Evolutionary conservation across 2,888 invertebrate species (phyloP).

Genomic region (Drosophila subquinaria): DNA sequence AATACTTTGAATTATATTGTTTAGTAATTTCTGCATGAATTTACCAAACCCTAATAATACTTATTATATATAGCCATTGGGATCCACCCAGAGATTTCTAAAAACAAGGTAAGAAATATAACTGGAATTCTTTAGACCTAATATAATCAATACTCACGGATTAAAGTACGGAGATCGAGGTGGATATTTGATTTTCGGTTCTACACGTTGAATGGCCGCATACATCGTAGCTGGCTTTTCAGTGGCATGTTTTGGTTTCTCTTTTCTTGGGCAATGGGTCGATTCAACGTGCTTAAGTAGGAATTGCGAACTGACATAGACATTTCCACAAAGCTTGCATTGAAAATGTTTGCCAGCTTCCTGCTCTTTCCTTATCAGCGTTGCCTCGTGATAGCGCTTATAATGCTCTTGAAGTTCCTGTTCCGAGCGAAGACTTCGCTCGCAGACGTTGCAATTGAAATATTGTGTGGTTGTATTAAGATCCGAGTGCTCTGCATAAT

Average conservation of each 20-base stretch:
- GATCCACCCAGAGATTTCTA: slow-evolving; percentile 44
- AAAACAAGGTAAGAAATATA: not conserved
- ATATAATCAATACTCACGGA: slow-evolving; percentile 41
- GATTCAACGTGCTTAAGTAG: slow-evolving; percentile 11
- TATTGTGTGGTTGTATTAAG: not conserved
- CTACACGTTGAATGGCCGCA: not conserved
- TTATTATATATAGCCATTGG: slow-evolving; percentile 4
- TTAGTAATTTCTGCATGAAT: not conserved
- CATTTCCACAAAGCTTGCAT: slow-evolving; percentile 20
- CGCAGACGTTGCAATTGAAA: slow-evolving; percentile 32
- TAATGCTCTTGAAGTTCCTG: slow-evolving; percentile 12
- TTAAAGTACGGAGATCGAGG: slow-evolving; percentile 50
- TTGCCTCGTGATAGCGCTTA: slow-evolving; percentile 20
- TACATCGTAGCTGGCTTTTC: not conserved
- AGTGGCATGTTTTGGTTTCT: not conserved
- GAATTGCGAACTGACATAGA: not conserved
- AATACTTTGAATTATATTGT: not conserved
- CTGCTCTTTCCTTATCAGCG: not conserved
- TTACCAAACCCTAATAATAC: not conserved
- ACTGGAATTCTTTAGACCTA: not conserved
- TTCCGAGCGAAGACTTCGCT: slow-evolving; percentile 25
- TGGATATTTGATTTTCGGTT: slow-evolving; percentile 42
- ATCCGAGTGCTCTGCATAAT: not conserved
- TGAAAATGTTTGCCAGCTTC: not conserved
- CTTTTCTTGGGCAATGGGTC: not conserved